Conservation (phyloP, 2,888 invertebrate genomes). For the Nomada flava region DNA sequence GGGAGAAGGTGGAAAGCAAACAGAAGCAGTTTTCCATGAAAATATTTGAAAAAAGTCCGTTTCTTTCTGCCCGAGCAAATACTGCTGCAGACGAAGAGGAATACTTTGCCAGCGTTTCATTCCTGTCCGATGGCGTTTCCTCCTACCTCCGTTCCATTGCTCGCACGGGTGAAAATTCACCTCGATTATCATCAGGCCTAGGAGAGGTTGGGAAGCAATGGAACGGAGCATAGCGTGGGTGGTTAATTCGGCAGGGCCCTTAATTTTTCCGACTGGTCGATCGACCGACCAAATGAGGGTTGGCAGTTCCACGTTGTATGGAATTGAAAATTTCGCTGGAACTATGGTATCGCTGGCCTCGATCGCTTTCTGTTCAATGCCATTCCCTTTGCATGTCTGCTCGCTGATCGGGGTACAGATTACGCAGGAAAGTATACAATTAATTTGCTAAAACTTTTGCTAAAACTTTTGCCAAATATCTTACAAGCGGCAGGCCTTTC, state of each 20-base stretch:
- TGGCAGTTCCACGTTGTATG: neutral
- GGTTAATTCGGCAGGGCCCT: neutral
- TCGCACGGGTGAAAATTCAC: conserved; percentile 8
- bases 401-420: neutral
- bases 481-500: conserved; percentile 4
- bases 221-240: neutral
- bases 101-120: neutral
- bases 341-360: neutral
- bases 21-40: neutral
- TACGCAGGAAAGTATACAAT: neutral
- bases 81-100: too few relatives aligned
- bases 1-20: neutral
- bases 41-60: neutral
- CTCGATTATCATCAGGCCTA: neutral
- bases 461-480: neutral
- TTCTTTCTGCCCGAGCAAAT: neutral
- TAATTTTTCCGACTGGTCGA: neutral
- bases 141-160: conserved; percentile 3
- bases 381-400: neutral
- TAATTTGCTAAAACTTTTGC: conserved; percentile 6
- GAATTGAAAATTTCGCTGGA: conserved; percentile 8
- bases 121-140: neutral
- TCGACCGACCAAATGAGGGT: neutral
- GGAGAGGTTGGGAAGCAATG: neutral
- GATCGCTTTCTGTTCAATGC: neutral